Percentiles rank a stretch among this genome's conserved stretches.
phyloP scores from a whole-genome alignment of 2,797 vertebrate genomes.

The Darevskia mixta region DNA sequence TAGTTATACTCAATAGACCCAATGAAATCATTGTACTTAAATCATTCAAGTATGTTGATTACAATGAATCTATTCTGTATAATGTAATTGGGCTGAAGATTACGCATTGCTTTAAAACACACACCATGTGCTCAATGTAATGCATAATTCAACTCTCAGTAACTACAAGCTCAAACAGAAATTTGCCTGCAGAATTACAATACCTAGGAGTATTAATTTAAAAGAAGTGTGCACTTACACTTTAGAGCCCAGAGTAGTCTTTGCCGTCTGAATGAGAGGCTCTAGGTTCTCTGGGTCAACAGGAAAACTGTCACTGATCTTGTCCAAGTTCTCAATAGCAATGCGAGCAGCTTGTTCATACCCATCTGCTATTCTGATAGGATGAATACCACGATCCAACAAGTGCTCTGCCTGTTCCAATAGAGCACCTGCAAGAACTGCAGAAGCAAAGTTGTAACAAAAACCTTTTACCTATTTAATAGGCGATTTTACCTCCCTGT shows the following conservation, averaged over 20 bases:
- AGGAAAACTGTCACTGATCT: conserved; percentile 91
- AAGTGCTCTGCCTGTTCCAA: conserved; percentile 95
- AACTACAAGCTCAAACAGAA: background rate
- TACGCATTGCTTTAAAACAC: too few relatives aligned
- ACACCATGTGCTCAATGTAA: too few relatives aligned
- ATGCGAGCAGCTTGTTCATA: conserved; percentile 94
- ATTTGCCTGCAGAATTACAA: background rate
- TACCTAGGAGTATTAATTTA: background rate
- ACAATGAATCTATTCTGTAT: too few relatives aligned
- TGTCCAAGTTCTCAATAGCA: conserved; percentile 91
- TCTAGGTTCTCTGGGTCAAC: conserved; percentile 89
- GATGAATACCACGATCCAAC: conserved; percentile 95
- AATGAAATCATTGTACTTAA: too few relatives aligned
- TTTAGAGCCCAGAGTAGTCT: conserved; percentile 98
- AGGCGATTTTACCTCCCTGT: background rate
- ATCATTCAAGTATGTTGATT: too few relatives aligned
- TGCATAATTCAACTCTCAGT: background rate
- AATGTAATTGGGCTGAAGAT: too few relatives aligned
- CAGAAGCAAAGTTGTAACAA: accelerated
- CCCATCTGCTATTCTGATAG: conserved; percentile 94
- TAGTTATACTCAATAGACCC: too few relatives aligned
- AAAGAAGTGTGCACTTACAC: conserved; percentile 83
- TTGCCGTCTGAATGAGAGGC: conserved; percentile 95
- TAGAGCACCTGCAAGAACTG: conserved; percentile 94
- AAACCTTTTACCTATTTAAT: background rate